A percentile compares a stretch with the other conserved stretches of the same genome.
Evolutionary conservation across 53 echinoderm and acorn worm genomes (phyloP).

Genomic region (Echinometra lucunter): DNA sequence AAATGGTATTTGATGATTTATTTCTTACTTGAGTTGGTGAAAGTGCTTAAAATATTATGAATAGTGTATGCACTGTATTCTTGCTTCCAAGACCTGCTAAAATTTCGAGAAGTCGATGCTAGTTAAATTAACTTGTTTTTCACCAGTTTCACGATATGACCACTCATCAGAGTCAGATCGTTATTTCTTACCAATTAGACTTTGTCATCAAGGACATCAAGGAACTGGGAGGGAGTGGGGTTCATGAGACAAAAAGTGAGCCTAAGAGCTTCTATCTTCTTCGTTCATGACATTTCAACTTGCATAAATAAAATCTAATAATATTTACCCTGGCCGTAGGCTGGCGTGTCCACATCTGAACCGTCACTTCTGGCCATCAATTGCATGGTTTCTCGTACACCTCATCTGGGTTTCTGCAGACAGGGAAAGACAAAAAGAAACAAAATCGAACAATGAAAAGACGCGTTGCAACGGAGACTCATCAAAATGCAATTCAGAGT

Average conservation of each 20-base stretch:
- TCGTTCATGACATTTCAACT: no score
- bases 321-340: slow-evolving; percentile 88
- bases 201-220: neutral
- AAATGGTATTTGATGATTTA: neutral
- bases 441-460: neutral
- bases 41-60: neutral
- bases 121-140: neutral
- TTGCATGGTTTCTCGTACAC: slow-evolving; percentile 90
- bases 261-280: no score
- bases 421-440: neutral
- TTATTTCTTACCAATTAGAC: neutral
- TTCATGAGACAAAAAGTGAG: no score
- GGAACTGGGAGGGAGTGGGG: neutral
- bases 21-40: neutral
- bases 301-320: neutral
- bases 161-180: neutral
- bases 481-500: slow-evolving; percentile 51
- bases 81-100: neutral
- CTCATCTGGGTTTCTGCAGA: slow-evolving; percentile 78
- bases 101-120: neutral
- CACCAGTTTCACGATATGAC: neutral
- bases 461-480: slow-evolving; percentile 7
- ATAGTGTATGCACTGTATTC: neutral
- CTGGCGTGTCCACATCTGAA: slow-evolving; percentile 90
- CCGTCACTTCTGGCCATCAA: slow-evolving; percentile 83